Evolutionary conservation across 2,888 invertebrate species (phyloP), one percentile per base, ranked within the genome.

Genomic region (Scrobipalpa costella): DNA sequence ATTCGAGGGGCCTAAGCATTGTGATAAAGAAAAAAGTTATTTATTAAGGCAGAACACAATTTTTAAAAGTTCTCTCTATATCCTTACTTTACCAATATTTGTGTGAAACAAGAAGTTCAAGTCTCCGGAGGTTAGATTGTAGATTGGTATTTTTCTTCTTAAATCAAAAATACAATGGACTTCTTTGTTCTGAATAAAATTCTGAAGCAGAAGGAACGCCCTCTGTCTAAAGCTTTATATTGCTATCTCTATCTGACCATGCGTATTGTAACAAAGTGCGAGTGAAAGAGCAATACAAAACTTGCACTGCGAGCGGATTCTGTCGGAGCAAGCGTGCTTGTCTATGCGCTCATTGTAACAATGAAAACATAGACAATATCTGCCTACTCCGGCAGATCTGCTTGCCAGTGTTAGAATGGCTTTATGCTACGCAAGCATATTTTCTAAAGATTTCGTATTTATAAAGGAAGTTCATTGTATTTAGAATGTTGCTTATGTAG

Each of bases 41-140:
- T 74, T 81, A 80, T 80, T 80, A 73, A 76, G 71, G 75, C 72
- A 76, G 76, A 81, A 78, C 84, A 84, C 80, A 76, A 74, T 70
- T 72, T 66, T 64, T 66, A 71, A 72, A n/a, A 19, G 55, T 40
- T n/a, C 27, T 2, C 44, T 15, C 44, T 65, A 40, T 15, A 50
- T 40, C 55, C 34, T 61, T 34, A 34, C 40, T 52, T 57, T 36
- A 34, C 34, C 27, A 1, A 33, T 33, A 73, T 66, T 78, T 80
- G 81, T 82, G 83, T 84, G 61, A 76, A 73, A 84, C 82, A 80
- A 81, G 80, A 78, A 72, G 67, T 68, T 65, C 74, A 15, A 71
- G 71, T 75, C 68, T 75, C 67, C 71, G 65, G 65, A 64, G 64
- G 55, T 59, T 74, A 71, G 70, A 74, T 70, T 73, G 66, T 77